Percentiles rank a stretch among this genome's conserved stretches.
Evolutionary conservation across 2,888 invertebrate species (phyloP).

Genomic region (Atethmia centrago): DNA sequence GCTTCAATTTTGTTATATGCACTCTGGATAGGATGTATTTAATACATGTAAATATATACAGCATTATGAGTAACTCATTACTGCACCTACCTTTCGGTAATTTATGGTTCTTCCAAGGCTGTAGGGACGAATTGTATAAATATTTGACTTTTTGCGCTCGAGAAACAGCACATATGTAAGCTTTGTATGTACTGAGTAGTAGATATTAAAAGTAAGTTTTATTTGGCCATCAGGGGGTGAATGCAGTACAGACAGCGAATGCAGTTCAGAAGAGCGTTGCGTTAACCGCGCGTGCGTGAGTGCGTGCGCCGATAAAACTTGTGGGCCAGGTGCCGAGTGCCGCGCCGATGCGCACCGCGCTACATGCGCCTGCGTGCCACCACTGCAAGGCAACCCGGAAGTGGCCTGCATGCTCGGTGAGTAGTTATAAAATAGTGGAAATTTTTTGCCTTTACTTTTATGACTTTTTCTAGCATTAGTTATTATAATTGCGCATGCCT

Average conservation of each 20-base stretch:
- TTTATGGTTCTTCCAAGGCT: slow-evolving; percentile 17
- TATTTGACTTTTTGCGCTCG: slow-evolving; percentile 2
- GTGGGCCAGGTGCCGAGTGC: slow-evolving; percentile 95
- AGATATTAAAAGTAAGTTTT: slow-evolving; percentile 18
- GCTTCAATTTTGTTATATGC: slow-evolving; percentile 31
- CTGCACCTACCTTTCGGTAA: slow-evolving; percentile 39
- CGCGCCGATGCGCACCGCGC: slow-evolving; percentile 94
- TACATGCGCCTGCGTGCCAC: slow-evolving; percentile 93
- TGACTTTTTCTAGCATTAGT: background rate
- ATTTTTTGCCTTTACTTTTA: background rate
- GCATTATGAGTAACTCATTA: slow-evolving; percentile 38
- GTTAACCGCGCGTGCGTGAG: slow-evolving; percentile 93
- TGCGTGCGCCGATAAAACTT: slow-evolving; percentile 93
- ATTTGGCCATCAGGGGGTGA: slow-evolving; percentile 83
- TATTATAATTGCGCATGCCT: background rate
- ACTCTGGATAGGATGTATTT: slow-evolving; percentile 47
- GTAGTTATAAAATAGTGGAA: slow-evolving; percentile 13
- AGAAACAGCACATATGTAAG: slow-evolving; percentile 2
- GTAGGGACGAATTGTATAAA: slow-evolving; percentile 19
- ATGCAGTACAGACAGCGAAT: slow-evolving; percentile 93
- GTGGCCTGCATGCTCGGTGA: slow-evolving; percentile 92
- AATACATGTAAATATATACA: slow-evolving; percentile 65
- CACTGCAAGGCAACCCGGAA: slow-evolving; percentile 95
- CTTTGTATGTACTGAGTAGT: background rate
- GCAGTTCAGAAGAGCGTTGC: slow-evolving; percentile 93